phyloP scores from a whole-genome alignment of 2,113 vertebrate species.

The Copsychus sechellarum region DNA sequence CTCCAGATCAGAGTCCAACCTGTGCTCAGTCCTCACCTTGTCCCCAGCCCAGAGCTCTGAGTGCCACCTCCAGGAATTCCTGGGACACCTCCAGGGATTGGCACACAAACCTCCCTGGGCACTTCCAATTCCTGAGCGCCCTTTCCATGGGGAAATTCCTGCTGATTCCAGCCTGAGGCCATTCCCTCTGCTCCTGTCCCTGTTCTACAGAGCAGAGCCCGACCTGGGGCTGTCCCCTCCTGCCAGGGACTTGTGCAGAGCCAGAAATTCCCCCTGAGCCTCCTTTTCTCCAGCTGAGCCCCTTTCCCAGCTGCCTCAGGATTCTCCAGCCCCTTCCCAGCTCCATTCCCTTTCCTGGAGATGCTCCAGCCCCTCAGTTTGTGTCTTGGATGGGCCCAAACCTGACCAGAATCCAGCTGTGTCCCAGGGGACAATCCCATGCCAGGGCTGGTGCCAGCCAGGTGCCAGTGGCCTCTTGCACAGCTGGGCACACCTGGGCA shows the following conservation, averaged over 20 bases:
- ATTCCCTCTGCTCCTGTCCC: not conserved
- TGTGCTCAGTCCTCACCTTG: too few relatives aligned
- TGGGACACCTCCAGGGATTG: too few relatives aligned
- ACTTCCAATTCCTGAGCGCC: too few relatives aligned
- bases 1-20: too few relatives aligned
- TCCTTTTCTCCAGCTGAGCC: not conserved
- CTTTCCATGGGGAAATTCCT: too few relatives aligned
- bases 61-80: too few relatives aligned
- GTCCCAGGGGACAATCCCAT: not conserved
- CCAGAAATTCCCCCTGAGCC: not conserved
- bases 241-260: not conserved
- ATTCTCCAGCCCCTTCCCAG: not conserved
- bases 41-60: too few relatives aligned
- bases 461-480: not conserved
- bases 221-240: not conserved
- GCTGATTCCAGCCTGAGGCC: too few relatives aligned
- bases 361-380: rapidly evolving
- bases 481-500: too few relatives aligned
- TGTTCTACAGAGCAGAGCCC: not conserved
- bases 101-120: too few relatives aligned
- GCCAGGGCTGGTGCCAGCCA: not conserved
- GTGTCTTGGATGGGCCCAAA: rapidly evolving
- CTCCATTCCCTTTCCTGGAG: not conserved
- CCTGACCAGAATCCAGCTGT: rapidly evolving
- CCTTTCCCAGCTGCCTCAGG: not conserved